Evolutionary conservation across 2,113 vertebrate genomes (phyloP).

Genomic region (Dicrurus megarhynchus): DNA sequence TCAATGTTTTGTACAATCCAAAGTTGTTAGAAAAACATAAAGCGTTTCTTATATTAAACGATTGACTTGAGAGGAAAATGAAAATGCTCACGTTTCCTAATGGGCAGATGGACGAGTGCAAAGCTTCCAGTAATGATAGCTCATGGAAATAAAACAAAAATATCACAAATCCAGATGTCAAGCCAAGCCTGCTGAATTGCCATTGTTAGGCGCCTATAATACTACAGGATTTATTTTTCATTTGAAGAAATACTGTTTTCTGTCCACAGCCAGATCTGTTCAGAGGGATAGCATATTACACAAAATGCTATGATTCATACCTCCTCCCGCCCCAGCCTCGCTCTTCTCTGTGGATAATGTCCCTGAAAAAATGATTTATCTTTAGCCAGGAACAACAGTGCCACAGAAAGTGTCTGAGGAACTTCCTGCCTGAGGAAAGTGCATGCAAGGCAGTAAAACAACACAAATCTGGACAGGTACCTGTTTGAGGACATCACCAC

Average conservation of each 20-base stretch:
- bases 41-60: constrained; percentile 44
- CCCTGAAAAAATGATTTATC: not conserved
- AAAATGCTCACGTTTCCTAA: not conserved
- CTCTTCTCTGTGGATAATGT: not conserved
- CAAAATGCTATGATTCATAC: not conserved
- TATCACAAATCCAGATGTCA: not conserved
- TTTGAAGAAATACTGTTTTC: constrained; percentile 32
- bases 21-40: constrained; percentile 56
- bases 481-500: not conserved
- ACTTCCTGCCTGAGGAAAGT: not conserved
- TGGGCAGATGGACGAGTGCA: constrained; percentile 37
- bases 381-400: not conserved
- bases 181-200: not conserved
- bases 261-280: not conserved
- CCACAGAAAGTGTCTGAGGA: not conserved
- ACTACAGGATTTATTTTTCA: constrained; percentile 12
- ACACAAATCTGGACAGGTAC: not conserved
- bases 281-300: not conserved
- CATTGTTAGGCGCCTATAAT: not conserved
- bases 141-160: constrained; percentile 34
- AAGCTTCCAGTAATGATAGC: constrained; percentile 14
- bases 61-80: constrained; percentile 17
- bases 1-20: constrained; percentile 28
- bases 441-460: not conserved
- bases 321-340: not conserved